These are phyloP conservation scores for Apamea sordens DNA, from an alignment of 2,888 invertebrate species.

Conservation along the genomic window DNA sequence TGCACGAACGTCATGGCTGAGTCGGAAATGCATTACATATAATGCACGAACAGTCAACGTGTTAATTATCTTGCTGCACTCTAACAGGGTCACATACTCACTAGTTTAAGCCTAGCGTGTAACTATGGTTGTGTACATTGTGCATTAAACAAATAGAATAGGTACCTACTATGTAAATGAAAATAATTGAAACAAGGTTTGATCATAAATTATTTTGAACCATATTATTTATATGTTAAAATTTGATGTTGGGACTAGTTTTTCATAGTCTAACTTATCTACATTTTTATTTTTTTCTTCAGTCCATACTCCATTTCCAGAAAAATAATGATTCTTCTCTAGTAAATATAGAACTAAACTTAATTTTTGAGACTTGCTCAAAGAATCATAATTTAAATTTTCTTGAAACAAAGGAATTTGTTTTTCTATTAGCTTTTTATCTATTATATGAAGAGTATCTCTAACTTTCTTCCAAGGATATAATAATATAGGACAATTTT, in stretches of 20 bases:
- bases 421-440: conserved; percentile 61
- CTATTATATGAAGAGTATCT: conserved; percentile 71
- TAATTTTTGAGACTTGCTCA: conserved; percentile 82
- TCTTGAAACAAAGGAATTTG: conserved; percentile 69
- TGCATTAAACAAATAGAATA: background rate
- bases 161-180: background rate
- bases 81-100: too few species aligned
- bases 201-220: background rate
- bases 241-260: conserved; percentile 7
- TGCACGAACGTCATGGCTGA: too few species aligned
- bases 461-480: conserved; percentile 87
- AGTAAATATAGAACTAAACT: conserved; percentile 85
- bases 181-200: conserved; percentile 13
- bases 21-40: too few species aligned
- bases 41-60: too few species aligned
- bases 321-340: conserved; percentile 87
- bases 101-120: too few species aligned
- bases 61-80: too few species aligned
- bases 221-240: conserved; percentile 1
- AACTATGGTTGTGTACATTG: too few species aligned
- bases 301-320: conserved; percentile 87
- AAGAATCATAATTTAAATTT: conserved; percentile 71
- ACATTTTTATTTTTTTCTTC: conserved; percentile 79
- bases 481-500: conserved; percentile 84
- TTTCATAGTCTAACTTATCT: conserved; percentile 27